Base-by-base conservation (phyloP, 2,888 invertebrate species). In the Netelia virgata region DNA sequence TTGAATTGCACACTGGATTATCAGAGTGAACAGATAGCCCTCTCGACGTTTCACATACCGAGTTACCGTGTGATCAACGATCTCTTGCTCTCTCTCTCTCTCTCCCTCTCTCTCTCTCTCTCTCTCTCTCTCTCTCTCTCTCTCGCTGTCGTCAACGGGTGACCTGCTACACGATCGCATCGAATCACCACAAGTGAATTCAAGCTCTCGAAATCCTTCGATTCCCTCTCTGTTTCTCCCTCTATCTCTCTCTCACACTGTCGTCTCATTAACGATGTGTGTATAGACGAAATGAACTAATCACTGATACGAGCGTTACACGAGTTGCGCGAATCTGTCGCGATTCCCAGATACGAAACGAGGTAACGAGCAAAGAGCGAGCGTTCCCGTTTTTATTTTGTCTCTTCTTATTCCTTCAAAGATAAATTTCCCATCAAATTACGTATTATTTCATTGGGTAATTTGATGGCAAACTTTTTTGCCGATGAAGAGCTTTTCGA, bases 31-130 rank as follows among this genome's bases (percentile, higher is more conserved):
- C 59, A 61, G 63, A 47, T 84, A 68, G 10, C 59, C 55, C 50
- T 63, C 64, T 59, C 64, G 70, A 82, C 74, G 74, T 84, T 84
- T 64, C 57, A 55, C 73, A 47, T 70, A 36, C 70, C 50, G 69
- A 78, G 63, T 64, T 80, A 50, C 77, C 36, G 59, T 64, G 61
- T 73, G 84, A 77, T 84, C 63, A 75, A 53, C 66, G 66, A 82
- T 82, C 69, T 16, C 55, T 55, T 47, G 43, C 59, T 3, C 23
- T 14, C 69, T 36, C n/a, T 53, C 50, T 36, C 9, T n/a, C n/a
- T 69, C 14, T 43, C 43, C 50, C 73, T 76, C 81, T 11, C 69
- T 50, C n/a, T 50, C 47, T 18, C 9, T 81, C 68, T 16, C 18
- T 18, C 69, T 59, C 59, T 10, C 18, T 6, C 69, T 50, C 43